Conservation (phyloP, 2,113 vertebrate species). For the Limanda limanda region DNA sequence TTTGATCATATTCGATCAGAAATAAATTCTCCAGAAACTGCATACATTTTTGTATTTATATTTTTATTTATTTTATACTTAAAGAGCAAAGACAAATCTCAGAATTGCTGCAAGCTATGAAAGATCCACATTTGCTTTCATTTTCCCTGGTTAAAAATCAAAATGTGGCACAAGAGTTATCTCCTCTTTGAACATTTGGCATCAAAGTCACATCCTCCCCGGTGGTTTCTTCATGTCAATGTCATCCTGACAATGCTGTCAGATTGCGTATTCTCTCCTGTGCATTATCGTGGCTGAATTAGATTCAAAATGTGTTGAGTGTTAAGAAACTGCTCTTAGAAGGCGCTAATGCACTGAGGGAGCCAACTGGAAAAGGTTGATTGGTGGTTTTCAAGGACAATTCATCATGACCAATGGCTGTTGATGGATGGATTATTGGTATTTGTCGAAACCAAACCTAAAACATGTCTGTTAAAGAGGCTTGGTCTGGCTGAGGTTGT, state of each 20-base stretch:
- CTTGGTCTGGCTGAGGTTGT: neutral
- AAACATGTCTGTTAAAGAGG: constrained; percentile 8
- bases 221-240: neutral
- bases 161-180: too few relatives aligned
- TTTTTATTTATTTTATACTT: too few relatives aligned
- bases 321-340: neutral
- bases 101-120: too few relatives aligned
- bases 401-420: constrained; percentile 27
- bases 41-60: too few relatives aligned
- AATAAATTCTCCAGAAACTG: too few relatives aligned
- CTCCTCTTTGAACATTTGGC: neutral
- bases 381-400: constrained; percentile 27
- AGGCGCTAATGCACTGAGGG: neutral
- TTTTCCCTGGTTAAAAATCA: neutral
- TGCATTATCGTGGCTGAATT: constrained; percentile 25
- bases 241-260: neutral
- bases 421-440: constrained; percentile 32
- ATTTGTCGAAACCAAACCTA: constrained; percentile 11
- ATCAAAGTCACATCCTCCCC: neutral
- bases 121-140: too few relatives aligned
- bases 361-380: constrained; percentile 1
- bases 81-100: too few relatives aligned
- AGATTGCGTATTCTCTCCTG: neutral
- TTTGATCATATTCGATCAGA: neutral
- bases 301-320: neutral